Conservation (phyloP, 2,888 invertebrate genomes). For the Mimachlamys varia region DNA sequence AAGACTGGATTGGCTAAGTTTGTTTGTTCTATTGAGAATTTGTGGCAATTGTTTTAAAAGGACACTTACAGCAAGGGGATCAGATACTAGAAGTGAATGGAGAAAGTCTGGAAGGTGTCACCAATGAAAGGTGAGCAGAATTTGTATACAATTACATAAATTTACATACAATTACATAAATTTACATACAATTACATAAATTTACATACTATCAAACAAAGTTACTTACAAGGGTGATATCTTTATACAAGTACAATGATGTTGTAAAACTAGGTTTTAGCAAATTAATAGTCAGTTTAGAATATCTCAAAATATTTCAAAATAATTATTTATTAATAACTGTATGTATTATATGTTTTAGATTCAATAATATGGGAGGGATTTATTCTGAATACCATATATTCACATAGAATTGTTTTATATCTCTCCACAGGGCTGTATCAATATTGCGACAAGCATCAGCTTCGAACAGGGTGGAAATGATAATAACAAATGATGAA, state of each 20-base stretch:
- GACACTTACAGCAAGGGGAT: constrained; percentile 72
- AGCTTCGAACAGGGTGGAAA: constrained; percentile 71
- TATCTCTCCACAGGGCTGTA: constrained; percentile 67
- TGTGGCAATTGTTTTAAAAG: constrained; percentile 53
- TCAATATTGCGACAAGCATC: constrained; percentile 73
- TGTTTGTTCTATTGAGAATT: no score
- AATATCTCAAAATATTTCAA: no score
- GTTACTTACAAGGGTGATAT: not conserved
- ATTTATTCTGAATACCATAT: no score
- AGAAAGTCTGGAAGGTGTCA: constrained; percentile 72
- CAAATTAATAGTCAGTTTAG: no score
- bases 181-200: not conserved
- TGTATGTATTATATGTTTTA: no score
- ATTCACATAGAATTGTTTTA: no score
- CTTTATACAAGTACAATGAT: no score
- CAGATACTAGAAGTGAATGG: constrained; percentile 75
- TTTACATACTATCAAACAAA: not conserved
- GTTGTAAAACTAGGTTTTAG: no score
- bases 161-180: not conserved
- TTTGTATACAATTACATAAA: not conserved
- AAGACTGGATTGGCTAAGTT: no score
- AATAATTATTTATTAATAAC: no score
- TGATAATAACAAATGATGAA: constrained; percentile 72
- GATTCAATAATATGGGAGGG: no score
- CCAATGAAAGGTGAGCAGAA: constrained; percentile 73